Conservation (phyloP, 2,113 vertebrate genomes). For the Megaptera novaeangliae region DNA sequence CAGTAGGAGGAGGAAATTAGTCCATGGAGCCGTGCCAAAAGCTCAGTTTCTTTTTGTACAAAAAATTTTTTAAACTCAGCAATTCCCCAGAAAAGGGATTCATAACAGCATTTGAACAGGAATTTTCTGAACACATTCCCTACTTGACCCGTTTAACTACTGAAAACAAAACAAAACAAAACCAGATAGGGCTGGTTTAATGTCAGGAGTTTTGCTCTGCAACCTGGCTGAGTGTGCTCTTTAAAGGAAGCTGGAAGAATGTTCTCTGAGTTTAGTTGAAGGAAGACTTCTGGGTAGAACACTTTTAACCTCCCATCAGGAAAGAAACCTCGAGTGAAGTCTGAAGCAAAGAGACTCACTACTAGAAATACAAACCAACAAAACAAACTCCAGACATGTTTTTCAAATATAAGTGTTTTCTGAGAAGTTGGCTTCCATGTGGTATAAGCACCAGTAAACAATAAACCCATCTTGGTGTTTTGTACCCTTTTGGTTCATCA, state of each 20-base stretch:
- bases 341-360: conserved; percentile 6
- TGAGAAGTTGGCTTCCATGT: not conserved
- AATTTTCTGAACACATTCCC: conserved; percentile 26
- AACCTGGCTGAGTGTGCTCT: not conserved
- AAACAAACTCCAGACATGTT: conserved; percentile 7
- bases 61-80: not conserved
- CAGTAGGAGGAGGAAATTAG: conserved; percentile 48
- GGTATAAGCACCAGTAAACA: not conserved
- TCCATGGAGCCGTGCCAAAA: not conserved
- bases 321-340: conserved; percentile 15
- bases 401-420: conserved; percentile 43
- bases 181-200: not conserved
- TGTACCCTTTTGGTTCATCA: not conserved
- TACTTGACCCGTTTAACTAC: conserved; percentile 20
- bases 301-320: not conserved
- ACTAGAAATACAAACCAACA: conserved; percentile 19
- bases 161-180: conserved; percentile 22
- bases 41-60: conserved; percentile 10
- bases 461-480: not conserved
- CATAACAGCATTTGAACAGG: not conserved
- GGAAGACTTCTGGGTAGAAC: conserved; percentile 26
- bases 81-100: not conserved
- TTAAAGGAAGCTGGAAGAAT: not conserved
- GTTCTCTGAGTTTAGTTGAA: not conserved
- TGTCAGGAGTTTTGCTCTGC: not conserved